Base-by-base conservation (phyloP, 2,888 invertebrate genomes). In the Thyatira batis region DNA sequence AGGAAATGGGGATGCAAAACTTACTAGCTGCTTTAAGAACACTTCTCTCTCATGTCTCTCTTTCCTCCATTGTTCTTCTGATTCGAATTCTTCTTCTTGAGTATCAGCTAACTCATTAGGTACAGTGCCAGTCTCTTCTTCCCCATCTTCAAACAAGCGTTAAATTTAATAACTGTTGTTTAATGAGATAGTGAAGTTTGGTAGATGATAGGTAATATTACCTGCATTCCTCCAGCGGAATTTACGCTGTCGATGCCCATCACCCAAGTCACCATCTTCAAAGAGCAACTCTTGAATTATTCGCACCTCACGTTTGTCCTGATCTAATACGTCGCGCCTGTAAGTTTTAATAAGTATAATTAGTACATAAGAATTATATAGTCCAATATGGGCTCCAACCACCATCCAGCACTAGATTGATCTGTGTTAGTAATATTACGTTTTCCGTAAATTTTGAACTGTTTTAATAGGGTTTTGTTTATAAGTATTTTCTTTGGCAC, bases 181-280 rank as follows among this genome's bases (percentile, higher is more conserved):
- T 33, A 5, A 5, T 39, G 0, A 17, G 1, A 17, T 8, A 1
- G 4, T n/a, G 13, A 33, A 33, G 13, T 6, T 8, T 39, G 13
- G 17, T 17, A 39, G 5, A 13, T 3, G 39, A 21, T 48, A 30
- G 50, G 28, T 48, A 3, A 28, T 53, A 61, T 49, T 68, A 93
- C 96, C 95, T 54, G 95, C 93, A 84, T 97, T 95, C 71, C 93
- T 96, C 98, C 98, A 98, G 60, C 94, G 93, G 79, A 98, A 98
- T 76, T 96, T 95, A 27, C 97, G 90, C 71, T 95, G 94, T 3
- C 98, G 92, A 8, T 95, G 95, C 1, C 95, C 94, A 0, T 94
- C 96, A 23, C 96, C 96, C 65, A 96, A 94, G 72, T 98, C 98
- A 0, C 97, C 97, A 74, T 98, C 98, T 78, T 98, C 97, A 33